Evolutionary conservation across 2,888 invertebrate species (phyloP).

Genomic region (Protonemura montana): DNA sequence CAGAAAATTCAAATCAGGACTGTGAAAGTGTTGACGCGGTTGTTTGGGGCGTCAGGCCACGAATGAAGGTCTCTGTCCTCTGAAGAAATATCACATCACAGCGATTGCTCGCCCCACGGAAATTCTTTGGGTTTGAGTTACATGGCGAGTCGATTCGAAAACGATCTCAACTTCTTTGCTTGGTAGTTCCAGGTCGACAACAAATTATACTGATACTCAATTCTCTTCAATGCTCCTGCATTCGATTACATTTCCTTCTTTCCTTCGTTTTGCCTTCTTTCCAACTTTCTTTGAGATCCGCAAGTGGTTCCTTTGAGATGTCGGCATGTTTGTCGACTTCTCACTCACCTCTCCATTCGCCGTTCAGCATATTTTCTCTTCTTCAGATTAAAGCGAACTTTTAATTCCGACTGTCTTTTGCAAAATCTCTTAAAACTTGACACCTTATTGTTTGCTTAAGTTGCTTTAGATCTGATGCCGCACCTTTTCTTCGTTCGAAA

Average conservation of each 20-base stretch:
- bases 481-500: too few relatives aligned
- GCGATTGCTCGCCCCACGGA: slow-evolving; percentile 16
- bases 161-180: slow-evolving; percentile 35
- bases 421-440: not conserved
- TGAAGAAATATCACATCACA: slow-evolving; percentile 37
- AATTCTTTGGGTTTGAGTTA: too few relatives aligned
- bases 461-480: too few relatives aligned
- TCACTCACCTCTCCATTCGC: not conserved
- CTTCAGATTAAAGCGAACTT: not conserved
- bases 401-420: not conserved
- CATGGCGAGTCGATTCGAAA: too few relatives aligned
- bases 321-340: not conserved
- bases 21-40: not conserved
- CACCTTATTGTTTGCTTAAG: too few relatives aligned
- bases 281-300: not conserved
- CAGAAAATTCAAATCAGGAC: not conserved
- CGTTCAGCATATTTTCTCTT: not conserved
- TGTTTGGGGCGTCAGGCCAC: not conserved
- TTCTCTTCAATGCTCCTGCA: slow-evolving; percentile 5
- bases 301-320: not conserved
- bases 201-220: slow-evolving; percentile 32
- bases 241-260: not conserved
- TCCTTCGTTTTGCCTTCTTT: not conserved
- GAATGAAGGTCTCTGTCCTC: not conserved
- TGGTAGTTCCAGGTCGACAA: slow-evolving; percentile 30